Evolutionary conservation across 2,888 invertebrate species (phyloP), one percentile per base, ranked within the genome.

Genomic region (Dione vanillae): DNA sequence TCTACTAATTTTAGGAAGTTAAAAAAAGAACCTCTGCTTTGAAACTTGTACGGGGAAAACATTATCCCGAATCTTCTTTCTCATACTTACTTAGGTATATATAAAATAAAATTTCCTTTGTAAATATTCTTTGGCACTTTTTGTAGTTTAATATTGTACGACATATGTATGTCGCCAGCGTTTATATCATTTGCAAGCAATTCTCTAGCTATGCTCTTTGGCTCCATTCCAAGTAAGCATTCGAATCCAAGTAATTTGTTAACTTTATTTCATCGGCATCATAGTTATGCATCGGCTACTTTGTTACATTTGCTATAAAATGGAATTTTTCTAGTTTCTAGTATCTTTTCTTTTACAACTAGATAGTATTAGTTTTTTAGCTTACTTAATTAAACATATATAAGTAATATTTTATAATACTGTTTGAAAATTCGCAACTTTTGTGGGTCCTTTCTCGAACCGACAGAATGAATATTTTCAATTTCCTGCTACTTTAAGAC

Each of bases 1-100:
- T 85, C 89, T 87, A 87, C 86, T 89, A 87, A 92, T 91, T 91
- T 92, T 79, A 76, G 78, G 80, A 77, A 78, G 80, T 84, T 85
- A 86, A 86, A 85, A 80, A 81, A 27, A 52, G 77, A 64, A 69
- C 47, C 81, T 77, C 81, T 84, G 83, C 83, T 81, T 80, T 83
- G 83, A 82, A 86, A 76, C 74, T 74, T 75, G 76, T 74, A 79
- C 80, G 80, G 79, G 76, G 78, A 80, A 80, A 79, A 81, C 78
- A 83, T 88, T 85, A 84, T 82, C 79, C 83, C 81, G 86, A 88
- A 78, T 86, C 86, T 72, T n/a, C 37, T 59, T 35, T 59, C 58
- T 54, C 35, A 37, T 51, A 43, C 65, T n/a, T 10, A 16, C 11
- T 11, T 10, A 7, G 37, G 37, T 59, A 72, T 69, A 67, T 35